Conservation (phyloP, 2,888 invertebrate species). For the Mythimna impura region DNA sequence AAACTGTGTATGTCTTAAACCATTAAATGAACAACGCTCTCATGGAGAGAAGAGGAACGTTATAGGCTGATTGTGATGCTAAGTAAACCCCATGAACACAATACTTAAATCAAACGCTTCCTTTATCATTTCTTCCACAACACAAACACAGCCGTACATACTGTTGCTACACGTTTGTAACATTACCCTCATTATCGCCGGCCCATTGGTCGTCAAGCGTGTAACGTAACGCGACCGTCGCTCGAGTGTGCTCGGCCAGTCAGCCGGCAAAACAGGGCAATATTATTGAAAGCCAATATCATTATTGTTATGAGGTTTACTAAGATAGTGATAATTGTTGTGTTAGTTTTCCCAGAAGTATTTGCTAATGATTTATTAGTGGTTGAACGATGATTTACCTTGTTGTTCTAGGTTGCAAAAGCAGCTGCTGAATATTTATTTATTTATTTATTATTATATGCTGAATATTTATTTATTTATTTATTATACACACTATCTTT, state of each 20-base stretch:
- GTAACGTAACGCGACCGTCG: constrained; percentile 1
- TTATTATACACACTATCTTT: no score
- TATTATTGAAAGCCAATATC: constrained; percentile 36
- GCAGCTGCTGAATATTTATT: no score
- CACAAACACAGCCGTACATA: background rate
- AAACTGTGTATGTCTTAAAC: no score
- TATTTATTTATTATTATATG: no score
- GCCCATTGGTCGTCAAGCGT: constrained; percentile 14
- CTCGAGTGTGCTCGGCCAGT: constrained; percentile 22
- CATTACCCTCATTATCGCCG: background rate
- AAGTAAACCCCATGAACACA: no score
- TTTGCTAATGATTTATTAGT: background rate
- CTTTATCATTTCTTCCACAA: constrained; percentile 4
- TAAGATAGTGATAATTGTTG: background rate
- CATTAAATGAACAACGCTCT: no score
- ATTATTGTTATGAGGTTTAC: background rate
- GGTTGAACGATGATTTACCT: background rate
- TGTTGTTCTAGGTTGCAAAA: no score
- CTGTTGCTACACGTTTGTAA: constrained; percentile 1
- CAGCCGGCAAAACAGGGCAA: background rate
- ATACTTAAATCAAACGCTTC: no score
- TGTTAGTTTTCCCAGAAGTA: background rate
- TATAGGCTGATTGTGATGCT: no score
- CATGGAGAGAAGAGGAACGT: no score
- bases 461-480: no score